These are phyloP conservation scores for Bufo gargarizans DNA, from an alignment of 2,113 vertebrate genomes.

Conservation along the genomic window DNA sequence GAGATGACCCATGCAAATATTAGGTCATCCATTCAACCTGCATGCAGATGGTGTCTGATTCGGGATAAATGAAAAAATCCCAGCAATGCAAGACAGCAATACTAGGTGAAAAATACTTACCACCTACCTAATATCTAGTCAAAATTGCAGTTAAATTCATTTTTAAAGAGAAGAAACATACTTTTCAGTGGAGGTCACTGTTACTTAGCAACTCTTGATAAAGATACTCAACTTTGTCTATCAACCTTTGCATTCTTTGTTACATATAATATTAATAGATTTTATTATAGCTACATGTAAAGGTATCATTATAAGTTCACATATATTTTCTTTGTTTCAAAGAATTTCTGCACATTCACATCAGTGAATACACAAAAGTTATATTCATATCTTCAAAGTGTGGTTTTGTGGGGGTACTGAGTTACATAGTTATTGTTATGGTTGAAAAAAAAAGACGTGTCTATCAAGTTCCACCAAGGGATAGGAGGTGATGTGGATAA, in stretches of 20 bases:
- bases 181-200: background rate
- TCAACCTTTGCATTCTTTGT: background rate
- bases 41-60: conserved; percentile 13
- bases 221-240: background rate
- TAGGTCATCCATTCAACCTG: background rate
- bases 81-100: background rate
- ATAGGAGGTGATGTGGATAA: too few relatives aligned
- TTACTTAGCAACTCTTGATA: background rate
- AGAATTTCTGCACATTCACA: background rate
- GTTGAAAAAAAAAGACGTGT: too few relatives aligned
- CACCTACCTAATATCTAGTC: background rate
- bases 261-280: background rate
- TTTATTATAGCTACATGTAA: background rate
- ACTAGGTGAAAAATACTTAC: background rate
- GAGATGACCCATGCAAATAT: conserved; percentile 9
- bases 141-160: background rate
- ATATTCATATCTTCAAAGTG: background rate
- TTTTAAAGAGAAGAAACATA: background rate
- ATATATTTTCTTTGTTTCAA: background rate
- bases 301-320: background rate
- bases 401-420: background rate
- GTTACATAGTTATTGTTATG: background rate
- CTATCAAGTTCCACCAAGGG: too few relatives aligned
- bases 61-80: background rate
- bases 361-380: background rate